These are phyloP conservation scores for Andrena cerasifolii DNA, from an alignment of 1,140 invertebrate genomes.

Conservation along the genomic window DNA sequence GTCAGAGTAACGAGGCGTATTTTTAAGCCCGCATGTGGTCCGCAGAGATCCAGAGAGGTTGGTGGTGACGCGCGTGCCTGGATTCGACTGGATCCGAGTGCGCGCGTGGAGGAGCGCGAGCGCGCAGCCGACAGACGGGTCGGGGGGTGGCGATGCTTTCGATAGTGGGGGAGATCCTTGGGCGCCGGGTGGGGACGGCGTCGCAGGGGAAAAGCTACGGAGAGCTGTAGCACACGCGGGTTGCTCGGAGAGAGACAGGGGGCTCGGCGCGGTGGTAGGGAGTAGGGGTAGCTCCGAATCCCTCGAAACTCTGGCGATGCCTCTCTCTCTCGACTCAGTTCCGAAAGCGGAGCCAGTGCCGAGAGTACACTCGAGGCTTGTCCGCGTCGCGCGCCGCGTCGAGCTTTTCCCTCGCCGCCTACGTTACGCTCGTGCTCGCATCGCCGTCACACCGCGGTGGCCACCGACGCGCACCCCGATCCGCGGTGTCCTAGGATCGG, in stretches of 20 bases:
- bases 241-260: slow-evolving; percentile 59
- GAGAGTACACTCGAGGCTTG: slow-evolving; percentile 60
- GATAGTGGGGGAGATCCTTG: slow-evolving; percentile 57
- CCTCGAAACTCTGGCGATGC: slow-evolving; percentile 70
- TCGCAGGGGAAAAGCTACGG: slow-evolving; percentile 52
- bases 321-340: slow-evolving; percentile 72
- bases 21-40: slow-evolving; percentile 13
- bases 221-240: slow-evolving; percentile 51
- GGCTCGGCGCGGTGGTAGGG: slow-evolving; percentile 33
- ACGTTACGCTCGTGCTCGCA: slow-evolving; percentile 14
- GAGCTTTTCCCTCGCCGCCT: slow-evolving; percentile 29
- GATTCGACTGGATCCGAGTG: slow-evolving; percentile 43
- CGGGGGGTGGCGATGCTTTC: slow-evolving; percentile 34
- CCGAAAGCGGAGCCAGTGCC: slow-evolving; percentile 69
- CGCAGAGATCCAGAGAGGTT: background rate
- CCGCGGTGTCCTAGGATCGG: background rate
- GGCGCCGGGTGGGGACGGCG: slow-evolving; percentile 51
- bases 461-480: background rate
- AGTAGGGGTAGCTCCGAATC: slow-evolving; percentile 66
- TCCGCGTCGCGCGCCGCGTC: slow-evolving; percentile 38
- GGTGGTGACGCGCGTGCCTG: slow-evolving; percentile 40
- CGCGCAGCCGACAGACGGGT: slow-evolving; percentile 34
- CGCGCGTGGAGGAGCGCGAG: slow-evolving; percentile 36
- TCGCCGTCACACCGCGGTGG: background rate
- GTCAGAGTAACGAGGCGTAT: slow-evolving; percentile 25